Evolutionary conservation across 2,888 invertebrate genomes (phyloP).

Genomic region (Agonopterix arenella): DNA sequence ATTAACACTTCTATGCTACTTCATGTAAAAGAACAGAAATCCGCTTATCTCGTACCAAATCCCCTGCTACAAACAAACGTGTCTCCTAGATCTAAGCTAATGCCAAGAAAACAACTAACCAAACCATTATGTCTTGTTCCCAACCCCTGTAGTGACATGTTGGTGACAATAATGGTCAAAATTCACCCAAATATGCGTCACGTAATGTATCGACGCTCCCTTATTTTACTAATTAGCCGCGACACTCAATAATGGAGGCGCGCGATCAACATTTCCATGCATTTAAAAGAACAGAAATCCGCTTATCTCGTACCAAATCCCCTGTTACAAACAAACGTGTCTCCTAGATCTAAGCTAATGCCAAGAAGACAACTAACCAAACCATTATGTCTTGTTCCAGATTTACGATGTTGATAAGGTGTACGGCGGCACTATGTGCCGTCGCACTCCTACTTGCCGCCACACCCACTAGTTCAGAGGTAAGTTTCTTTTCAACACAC

Average conservation of each 20-base stretch:
- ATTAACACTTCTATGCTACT: too few species aligned
- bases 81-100: not conserved
- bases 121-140: slow-evolving; percentile 46
- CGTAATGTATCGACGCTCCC: too few species aligned
- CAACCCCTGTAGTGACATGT: too few species aligned
- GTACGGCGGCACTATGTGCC: slow-evolving; percentile 83
- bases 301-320: not conserved
- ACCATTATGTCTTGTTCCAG: slow-evolving; percentile 74
- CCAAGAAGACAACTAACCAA: slow-evolving; percentile 15
- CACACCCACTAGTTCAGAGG: slow-evolving; percentile 78
- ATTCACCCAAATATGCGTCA: too few species aligned
- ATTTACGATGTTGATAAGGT: slow-evolving; percentile 84
- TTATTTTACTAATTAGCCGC: too few species aligned
- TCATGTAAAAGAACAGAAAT: not conserved
- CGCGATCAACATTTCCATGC: too few species aligned
- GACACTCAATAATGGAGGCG: too few species aligned
- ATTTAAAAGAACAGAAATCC: not conserved
- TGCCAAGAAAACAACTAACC: slow-evolving; percentile 13
- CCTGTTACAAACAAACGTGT: not conserved
- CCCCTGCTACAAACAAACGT: not conserved
- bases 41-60: not conserved
- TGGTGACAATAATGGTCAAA: too few species aligned
- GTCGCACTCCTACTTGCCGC: slow-evolving; percentile 78
- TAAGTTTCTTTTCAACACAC: slow-evolving; percentile 40
- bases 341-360: not conserved